Conservation (phyloP, 2,888 invertebrate species). For the Pyrochroa serraticornis region DNA sequence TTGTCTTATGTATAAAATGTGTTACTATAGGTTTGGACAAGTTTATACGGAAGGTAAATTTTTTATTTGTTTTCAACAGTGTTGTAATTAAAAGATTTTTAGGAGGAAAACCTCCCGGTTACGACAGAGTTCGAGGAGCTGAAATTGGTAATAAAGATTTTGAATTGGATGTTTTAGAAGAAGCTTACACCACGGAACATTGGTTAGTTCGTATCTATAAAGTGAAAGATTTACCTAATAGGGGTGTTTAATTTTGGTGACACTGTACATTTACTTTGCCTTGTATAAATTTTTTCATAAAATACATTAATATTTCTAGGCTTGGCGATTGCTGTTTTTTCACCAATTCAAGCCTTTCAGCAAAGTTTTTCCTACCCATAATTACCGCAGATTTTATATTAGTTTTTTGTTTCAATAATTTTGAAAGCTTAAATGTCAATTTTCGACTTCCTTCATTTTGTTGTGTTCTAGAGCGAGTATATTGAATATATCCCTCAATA, state of each 20-base stretch:
- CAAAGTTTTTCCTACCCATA: too few species aligned
- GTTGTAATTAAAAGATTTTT: constrained; percentile 16
- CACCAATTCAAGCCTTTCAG: too few species aligned
- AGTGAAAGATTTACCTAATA: constrained; percentile 92
- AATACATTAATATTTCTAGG: background rate
- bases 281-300: constrained; percentile 1
- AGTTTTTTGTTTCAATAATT: too few species aligned
- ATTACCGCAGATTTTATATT: too few species aligned
- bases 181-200: constrained; percentile 98
- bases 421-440: too few species aligned
- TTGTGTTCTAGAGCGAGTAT: too few species aligned
- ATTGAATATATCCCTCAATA: too few species aligned
- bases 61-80: background rate
- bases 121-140: constrained; percentile 93
- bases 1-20: constrained; percentile 99
- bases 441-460: too few species aligned
- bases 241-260: constrained; percentile 68
- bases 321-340: too few species aligned
- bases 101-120: constrained; percentile 91
- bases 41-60: constrained; percentile 89
- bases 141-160: constrained; percentile 99
- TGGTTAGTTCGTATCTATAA: constrained; percentile 99
- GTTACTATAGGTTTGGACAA: constrained; percentile 96
- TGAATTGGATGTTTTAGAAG: constrained; percentile 96
- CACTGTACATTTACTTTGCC: constrained; percentile 14